Conservation (phyloP, 2,888 invertebrate species). For the Oscheius sp. region DNA sequence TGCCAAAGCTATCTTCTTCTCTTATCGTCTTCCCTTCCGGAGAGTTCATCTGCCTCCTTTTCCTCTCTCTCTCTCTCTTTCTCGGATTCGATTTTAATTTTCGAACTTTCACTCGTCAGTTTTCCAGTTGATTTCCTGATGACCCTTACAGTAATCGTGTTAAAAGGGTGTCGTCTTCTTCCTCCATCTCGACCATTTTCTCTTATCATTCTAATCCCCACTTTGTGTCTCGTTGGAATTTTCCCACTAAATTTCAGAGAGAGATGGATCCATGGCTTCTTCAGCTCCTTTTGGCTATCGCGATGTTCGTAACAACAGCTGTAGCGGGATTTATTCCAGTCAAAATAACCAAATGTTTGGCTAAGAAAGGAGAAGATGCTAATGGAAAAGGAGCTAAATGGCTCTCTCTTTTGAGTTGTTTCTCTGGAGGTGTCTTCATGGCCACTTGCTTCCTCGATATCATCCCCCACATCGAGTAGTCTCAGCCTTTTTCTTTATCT, state of each 20-base stretch:
- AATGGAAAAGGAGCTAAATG: constrained; percentile 39
- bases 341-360: constrained; percentile 30
- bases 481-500: neutral
- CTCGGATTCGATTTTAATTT: too few species aligned
- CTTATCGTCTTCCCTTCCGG: too few species aligned
- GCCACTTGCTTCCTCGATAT: constrained; percentile 68
- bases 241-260: neutral
- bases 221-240: too few species aligned
- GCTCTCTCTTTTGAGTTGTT: constrained; percentile 65
- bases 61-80: neutral
- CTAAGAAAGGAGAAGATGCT: constrained; percentile 42
- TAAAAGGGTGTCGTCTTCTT: neutral
- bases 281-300: constrained; percentile 51
- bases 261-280: constrained; percentile 34
- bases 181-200: neutral
- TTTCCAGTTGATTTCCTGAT: too few species aligned
- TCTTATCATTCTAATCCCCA: too few species aligned
- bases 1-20: too few species aligned
- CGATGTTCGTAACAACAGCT: constrained; percentile 61
- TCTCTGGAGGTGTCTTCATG: constrained; percentile 70
- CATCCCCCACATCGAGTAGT: constrained; percentile 65
- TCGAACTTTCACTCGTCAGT: too few species aligned
- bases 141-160: neutral
- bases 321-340: constrained; percentile 51
- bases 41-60: neutral